phyloP scores from a whole-genome alignment of 2,888 invertebrate genomes.

The Agonopterix heracliana region DNA sequence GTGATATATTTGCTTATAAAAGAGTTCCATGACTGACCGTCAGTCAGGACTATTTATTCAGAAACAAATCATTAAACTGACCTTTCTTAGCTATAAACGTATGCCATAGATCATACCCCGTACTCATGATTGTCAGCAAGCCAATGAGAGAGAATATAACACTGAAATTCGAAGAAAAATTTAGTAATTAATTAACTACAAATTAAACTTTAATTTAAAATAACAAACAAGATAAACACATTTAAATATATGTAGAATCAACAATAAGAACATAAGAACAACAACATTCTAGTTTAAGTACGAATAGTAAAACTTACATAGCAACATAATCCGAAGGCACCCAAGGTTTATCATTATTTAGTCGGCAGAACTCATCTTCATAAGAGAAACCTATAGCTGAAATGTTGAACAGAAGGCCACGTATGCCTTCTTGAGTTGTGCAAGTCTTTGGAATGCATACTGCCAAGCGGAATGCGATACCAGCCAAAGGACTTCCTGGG shows the following conservation, averaged over 20 bases:
- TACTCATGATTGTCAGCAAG: slow-evolving; percentile 37
- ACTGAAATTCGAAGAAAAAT: slow-evolving; percentile 22
- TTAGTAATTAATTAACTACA: neutral
- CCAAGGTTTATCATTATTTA: slow-evolving; percentile 31
- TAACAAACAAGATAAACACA: too few species aligned
- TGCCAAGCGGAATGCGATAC: slow-evolving; percentile 16
- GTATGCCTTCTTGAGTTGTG: slow-evolving; percentile 21
- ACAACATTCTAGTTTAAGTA: neutral
- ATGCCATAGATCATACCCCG: slow-evolving; percentile 35
- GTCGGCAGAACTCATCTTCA: slow-evolving; percentile 24
- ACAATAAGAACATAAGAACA: too few species aligned
- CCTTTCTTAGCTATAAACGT: slow-evolving; percentile 30
- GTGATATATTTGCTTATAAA: too few species aligned
- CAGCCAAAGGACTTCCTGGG: slow-evolving; percentile 1
- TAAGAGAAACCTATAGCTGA: slow-evolving; percentile 20
- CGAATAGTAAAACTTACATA: slow-evolving; percentile 22
- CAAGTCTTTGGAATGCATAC: slow-evolving; percentile 34
- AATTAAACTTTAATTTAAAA: neutral
- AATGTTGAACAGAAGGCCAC: slow-evolving; percentile 18
- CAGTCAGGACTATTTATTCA: too few species aligned
- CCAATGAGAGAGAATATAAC: slow-evolving; percentile 30
- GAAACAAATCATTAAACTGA: slow-evolving; percentile 12
- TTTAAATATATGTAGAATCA: too few species aligned
- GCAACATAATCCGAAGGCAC: slow-evolving; percentile 25
- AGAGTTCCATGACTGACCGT: too few species aligned